phyloP scores from a whole-genome alignment of 2,113 vertebrate species.

The Columba livia region DNA sequence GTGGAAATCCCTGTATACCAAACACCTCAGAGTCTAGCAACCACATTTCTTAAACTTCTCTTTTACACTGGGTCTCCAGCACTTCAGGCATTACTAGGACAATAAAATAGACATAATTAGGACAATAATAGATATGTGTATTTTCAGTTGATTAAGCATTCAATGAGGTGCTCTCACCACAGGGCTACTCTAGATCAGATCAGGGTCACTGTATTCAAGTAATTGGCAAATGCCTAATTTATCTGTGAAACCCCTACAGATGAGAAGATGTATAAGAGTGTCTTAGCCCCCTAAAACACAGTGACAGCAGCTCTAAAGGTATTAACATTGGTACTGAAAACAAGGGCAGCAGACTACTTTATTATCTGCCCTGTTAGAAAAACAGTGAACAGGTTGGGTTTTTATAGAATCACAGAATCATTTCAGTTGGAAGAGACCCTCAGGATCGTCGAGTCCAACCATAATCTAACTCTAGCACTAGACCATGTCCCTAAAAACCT shows the following conservation, averaged over 20 bases:
- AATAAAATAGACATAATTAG: neutral
- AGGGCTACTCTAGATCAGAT: neutral
- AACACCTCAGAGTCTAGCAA: neutral
- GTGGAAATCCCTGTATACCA: neutral
- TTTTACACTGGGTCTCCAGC: neutral
- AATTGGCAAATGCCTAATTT: neutral
- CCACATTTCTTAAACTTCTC: neutral
- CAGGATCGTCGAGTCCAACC: too few relatives aligned
- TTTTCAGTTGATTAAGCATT: neutral
- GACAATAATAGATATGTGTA: neutral
- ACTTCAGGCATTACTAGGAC: neutral
- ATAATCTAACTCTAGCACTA: too few relatives aligned
- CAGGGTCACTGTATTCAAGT: neutral
- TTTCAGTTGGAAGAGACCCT: too few relatives aligned
- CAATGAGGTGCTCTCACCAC: neutral
- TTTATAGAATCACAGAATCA: too few relatives aligned
- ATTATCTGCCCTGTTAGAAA: neutral
- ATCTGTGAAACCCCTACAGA: neutral
- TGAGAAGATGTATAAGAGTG: neutral
- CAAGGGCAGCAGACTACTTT: neutral
- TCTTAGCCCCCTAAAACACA: neutral
- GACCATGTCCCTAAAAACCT: too few relatives aligned
- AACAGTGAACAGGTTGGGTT: neutral
- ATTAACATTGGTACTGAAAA: too few relatives aligned
- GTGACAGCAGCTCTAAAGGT: neutral